Evolutionary conservation across 2,888 invertebrate genomes (phyloP).

Genomic region (Stramonita haemastoma): DNA sequence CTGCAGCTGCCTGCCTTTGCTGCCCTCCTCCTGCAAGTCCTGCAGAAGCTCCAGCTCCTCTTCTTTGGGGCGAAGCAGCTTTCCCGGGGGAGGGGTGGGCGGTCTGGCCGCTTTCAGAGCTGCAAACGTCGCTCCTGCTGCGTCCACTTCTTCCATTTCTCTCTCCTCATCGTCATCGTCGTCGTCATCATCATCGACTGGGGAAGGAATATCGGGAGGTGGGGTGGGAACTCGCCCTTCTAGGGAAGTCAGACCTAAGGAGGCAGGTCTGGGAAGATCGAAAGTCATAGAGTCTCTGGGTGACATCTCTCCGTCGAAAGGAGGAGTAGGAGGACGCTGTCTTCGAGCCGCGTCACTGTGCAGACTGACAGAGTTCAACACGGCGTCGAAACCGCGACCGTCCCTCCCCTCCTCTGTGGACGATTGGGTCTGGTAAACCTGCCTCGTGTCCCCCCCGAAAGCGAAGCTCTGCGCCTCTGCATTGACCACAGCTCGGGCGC

Average conservation of each 20-base stretch:
- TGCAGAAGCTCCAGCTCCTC: neutral
- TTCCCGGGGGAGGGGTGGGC: constrained; percentile 44
- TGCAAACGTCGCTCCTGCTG: neutral
- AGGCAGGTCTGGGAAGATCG: constrained; percentile 26
- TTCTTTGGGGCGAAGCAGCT: neutral
- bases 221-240: constrained; percentile 42
- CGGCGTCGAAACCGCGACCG: neutral
- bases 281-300: constrained; percentile 32
- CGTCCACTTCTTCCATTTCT: neutral
- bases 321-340: constrained; percentile 41
- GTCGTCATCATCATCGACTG: neutral
- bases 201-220: constrained; percentile 39
- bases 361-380: constrained; percentile 23
- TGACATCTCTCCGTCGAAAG: constrained; percentile 28
- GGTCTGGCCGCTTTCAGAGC: neutral
- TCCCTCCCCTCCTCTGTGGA: neutral
- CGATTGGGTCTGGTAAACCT: neutral
- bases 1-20: neutral
- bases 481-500: neutral
- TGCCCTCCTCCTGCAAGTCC: neutral
- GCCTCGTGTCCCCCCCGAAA: neutral
- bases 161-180: neutral
- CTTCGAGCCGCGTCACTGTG: constrained; percentile 9
- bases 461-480: neutral
- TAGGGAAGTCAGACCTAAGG: neutral